Evolutionary conservation across 2,888 invertebrate genomes (phyloP).

Genomic region (Griposia aprilina): DNA sequence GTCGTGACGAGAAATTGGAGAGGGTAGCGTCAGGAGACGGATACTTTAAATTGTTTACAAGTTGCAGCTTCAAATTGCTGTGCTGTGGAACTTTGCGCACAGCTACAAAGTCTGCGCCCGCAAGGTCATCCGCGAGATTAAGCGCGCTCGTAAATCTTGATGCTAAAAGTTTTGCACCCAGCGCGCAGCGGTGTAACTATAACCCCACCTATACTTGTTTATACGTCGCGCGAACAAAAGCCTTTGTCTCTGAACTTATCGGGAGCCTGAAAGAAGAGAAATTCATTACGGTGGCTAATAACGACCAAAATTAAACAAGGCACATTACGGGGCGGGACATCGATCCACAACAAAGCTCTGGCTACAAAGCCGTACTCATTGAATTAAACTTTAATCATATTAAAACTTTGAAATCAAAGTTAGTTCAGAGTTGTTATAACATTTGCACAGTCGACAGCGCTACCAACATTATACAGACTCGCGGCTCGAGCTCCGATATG

Average conservation of each 20-base stretch:
- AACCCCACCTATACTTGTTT: conserved; percentile 53
- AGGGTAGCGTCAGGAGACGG: conserved; percentile 14
- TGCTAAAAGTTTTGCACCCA: conserved; percentile 60
- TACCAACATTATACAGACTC: conserved; percentile 4
- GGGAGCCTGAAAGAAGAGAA: conserved; percentile 45
- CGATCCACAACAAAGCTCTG: conserved; percentile 14
- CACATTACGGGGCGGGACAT: conserved; percentile 18
- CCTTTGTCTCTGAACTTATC: conserved; percentile 64
- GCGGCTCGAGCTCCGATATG: conserved; percentile 44
- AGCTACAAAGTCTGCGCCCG: conserved; percentile 17
- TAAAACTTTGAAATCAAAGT: conserved; percentile 49
- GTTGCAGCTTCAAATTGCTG: conserved; percentile 10
- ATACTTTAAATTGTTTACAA: conserved; percentile 51
- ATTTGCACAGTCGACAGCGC: conserved; percentile 34
- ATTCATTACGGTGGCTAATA: conserved; percentile 60
- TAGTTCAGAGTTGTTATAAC: conserved; percentile 18
- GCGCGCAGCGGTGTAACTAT: conserved; percentile 52
- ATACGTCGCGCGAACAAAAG: conserved; percentile 62
- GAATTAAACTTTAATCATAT: conserved; percentile 43
- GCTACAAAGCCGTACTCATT: conserved; percentile 17
- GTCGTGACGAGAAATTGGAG: conserved; percentile 20
- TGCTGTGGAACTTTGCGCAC: conserved; percentile 16
- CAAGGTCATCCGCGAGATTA: conserved; percentile 54
- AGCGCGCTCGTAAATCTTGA: conserved; percentile 61
- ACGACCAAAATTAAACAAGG: conserved; percentile 45